phyloP scores from a whole-genome alignment of 2,797 vertebrate genomes.

The Babyrousa celebensis region DNA sequence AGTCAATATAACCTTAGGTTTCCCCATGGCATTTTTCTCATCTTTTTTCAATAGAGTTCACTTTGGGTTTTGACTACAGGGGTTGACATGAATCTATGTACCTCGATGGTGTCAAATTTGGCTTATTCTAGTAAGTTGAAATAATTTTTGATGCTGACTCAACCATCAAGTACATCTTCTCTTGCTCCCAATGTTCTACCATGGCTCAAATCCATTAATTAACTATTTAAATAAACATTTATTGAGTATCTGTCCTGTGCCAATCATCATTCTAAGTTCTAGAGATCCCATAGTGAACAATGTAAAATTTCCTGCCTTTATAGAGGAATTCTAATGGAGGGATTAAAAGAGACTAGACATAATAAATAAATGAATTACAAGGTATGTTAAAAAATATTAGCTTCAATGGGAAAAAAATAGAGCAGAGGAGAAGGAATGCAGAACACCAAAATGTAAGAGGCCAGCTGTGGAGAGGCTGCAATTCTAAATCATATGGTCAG shows the following conservation, averaged over 20 bases:
- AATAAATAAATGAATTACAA: background rate
- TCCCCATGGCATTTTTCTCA: background rate
- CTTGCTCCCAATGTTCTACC: background rate
- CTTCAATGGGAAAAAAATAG: background rate
- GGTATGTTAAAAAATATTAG: background rate
- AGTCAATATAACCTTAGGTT: background rate
- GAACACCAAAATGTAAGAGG: background rate
- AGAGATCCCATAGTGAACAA: background rate
- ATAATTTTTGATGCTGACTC: conserved; percentile 15
- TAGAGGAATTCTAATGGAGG: background rate
- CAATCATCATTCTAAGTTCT: background rate
- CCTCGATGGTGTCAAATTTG: background rate
- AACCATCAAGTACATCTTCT: conserved; percentile 26
- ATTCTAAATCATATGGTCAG: background rate
- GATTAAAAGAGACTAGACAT: background rate
- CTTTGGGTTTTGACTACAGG: background rate
- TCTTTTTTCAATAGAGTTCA: background rate
- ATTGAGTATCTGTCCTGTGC: background rate
- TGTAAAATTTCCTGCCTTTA: background rate
- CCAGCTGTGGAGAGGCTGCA: too few species aligned
- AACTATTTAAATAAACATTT: conserved; percentile 3
- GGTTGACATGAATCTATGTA: conserved; percentile 1
- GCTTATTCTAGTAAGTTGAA: background rate
- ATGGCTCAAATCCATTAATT: background rate
- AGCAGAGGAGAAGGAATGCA: background rate